A percentile compares a stretch with the other conserved stretches of the same genome.
Evolutionary conservation across 2,888 invertebrate species (phyloP).

Genomic region (Girardia tigrina): DNA sequence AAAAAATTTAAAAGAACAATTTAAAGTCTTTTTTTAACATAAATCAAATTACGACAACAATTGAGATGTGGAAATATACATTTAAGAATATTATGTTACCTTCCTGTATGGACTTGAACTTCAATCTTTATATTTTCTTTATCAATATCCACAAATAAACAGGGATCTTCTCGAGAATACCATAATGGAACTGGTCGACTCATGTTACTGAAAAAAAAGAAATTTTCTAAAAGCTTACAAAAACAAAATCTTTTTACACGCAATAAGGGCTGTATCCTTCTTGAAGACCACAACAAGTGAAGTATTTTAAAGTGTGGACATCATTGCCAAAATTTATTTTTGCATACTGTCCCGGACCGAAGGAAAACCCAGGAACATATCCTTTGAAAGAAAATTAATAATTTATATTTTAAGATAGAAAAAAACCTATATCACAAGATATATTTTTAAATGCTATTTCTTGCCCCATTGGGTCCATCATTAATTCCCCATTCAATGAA

Average conservation of each 20-base stretch:
- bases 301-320: slow-evolving; percentile 85
- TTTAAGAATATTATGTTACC: no score
- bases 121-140: slow-evolving; percentile 43
- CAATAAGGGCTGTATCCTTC: slow-evolving; percentile 99
- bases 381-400: slow-evolving; percentile 38
- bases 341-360: slow-evolving; percentile 81
- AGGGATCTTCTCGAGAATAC: slow-evolving; percentile 84
- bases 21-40: no score
- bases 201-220: slow-evolving; percentile 67
- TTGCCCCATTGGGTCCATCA: slow-evolving; percentile 91
- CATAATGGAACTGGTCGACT: slow-evolving; percentile 87
- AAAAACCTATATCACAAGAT: slow-evolving; percentile 53
- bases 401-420: not conserved
- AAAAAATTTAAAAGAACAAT: no score
- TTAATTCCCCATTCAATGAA: slow-evolving; percentile 87
- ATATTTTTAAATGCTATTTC: slow-evolving; percentile 97
- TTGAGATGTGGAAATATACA: no score
- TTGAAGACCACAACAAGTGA: slow-evolving; percentile 93
- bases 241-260: slow-evolving; percentile 62
- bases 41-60: no score
- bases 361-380: slow-evolving; percentile 53
- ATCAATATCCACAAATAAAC: slow-evolving; percentile 64
- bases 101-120: slow-evolving; percentile 47
- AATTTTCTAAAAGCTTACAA: no score
- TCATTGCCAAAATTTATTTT: slow-evolving; percentile 90